Conservation (phyloP, 2,888 invertebrate genomes). For the Drosophila flavopinicola region DNA sequence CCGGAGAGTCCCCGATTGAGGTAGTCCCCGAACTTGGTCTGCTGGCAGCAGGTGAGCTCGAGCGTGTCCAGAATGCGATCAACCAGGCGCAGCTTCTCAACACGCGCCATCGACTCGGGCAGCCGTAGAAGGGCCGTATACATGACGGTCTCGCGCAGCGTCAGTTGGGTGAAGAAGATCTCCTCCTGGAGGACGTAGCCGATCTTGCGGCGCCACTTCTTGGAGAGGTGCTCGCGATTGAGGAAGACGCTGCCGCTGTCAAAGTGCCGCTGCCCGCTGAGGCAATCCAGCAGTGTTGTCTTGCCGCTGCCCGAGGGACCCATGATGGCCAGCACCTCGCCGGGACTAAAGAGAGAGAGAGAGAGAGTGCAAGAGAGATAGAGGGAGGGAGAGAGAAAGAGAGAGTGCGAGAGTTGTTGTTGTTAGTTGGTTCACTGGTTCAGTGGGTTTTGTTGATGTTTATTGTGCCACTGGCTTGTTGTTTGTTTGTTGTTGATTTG, state of each 20-base stretch:
- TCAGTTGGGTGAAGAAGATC: slow-evolving; percentile 91
- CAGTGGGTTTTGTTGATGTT: slow-evolving; percentile 48
- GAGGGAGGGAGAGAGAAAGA: slow-evolving; percentile 7
- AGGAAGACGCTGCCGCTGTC: slow-evolving; percentile 88
- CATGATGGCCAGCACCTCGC: slow-evolving; percentile 92
- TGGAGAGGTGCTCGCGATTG: slow-evolving; percentile 88
- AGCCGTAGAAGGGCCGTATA: slow-evolving; percentile 87
- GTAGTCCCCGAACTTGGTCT: slow-evolving; percentile 91
- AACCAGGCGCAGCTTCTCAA: slow-evolving; percentile 91
- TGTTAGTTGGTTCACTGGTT: slow-evolving; percentile 50
- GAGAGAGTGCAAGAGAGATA: slow-evolving; percentile 1
- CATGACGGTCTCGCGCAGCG: slow-evolving; percentile 90
- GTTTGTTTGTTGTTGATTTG: slow-evolving; percentile 26
- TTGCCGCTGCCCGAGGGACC: slow-evolving; percentile 92
- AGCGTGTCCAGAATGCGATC: slow-evolving; percentile 91
- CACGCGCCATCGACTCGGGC: slow-evolving; percentile 89
- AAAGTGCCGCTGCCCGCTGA: slow-evolving; percentile 89
- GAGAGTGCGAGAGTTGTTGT: slow-evolving; percentile 29
- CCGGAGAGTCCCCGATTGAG: slow-evolving; percentile 91
- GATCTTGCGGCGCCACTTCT: slow-evolving; percentile 90
- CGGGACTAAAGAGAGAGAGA: slow-evolving; percentile 85
- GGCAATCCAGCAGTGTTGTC: slow-evolving; percentile 90
- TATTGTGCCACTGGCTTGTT: slow-evolving; percentile 36
- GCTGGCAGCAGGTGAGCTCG: slow-evolving; percentile 90
- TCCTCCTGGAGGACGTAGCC: slow-evolving; percentile 93